Evolutionary conservation across 2,797 vertebrate genomes (phyloP).

Genomic region (Podargus strigoides): DNA sequence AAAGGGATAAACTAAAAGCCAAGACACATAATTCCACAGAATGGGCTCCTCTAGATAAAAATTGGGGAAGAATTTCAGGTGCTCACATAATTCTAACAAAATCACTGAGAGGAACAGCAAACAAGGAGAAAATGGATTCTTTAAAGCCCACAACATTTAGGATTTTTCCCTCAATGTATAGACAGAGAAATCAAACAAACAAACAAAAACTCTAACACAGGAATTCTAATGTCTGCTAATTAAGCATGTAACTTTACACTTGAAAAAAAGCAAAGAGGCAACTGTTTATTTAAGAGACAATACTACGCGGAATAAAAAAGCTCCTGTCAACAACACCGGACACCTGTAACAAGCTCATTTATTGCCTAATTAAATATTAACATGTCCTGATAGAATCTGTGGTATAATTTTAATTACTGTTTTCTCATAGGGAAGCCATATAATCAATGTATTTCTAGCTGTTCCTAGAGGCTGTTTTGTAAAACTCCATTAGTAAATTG

Average conservation of each 20-base stretch:
- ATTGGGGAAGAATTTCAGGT: background rate
- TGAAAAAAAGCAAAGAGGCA: constrained; percentile 5
- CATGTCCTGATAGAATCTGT: constrained; percentile 63
- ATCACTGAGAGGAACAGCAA: background rate
- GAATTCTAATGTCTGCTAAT: constrained; percentile 5
- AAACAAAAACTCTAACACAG: background rate
- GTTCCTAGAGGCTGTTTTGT: constrained; percentile 46
- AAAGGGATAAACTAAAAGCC: background rate
- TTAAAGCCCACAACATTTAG: background rate
- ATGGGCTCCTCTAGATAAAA: background rate
- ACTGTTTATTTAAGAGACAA: constrained; percentile 50
- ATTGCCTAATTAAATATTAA: constrained; percentile 69
- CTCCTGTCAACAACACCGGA: constrained; percentile 39
- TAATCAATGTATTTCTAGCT: constrained; percentile 61
- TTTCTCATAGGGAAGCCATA: constrained; percentile 63
- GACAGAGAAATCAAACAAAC: background rate
- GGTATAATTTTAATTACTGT: constrained; percentile 65
- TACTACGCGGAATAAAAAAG: constrained; percentile 29
- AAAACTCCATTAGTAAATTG: constrained; percentile 38
- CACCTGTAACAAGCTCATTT: constrained; percentile 45
- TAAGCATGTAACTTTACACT: background rate
- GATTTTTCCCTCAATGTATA: background rate
- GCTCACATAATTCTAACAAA: background rate
- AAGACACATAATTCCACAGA: background rate
- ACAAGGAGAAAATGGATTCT: background rate